Percentiles rank a stretch among this genome's conserved stretches.
phyloP scores from a whole-genome alignment of 2,113 vertebrate genomes.

The Hemicordylus capensis region DNA sequence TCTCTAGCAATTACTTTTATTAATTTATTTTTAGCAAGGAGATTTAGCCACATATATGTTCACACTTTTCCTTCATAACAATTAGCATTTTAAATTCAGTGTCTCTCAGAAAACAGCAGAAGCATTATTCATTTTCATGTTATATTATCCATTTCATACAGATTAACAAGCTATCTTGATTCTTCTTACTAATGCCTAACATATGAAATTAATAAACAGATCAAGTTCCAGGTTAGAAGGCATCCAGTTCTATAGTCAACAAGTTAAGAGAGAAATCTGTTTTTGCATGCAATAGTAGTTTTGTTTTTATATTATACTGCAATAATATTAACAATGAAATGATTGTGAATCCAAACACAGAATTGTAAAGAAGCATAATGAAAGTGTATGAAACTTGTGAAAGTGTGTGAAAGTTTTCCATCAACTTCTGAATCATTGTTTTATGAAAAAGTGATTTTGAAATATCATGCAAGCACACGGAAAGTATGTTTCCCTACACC shows the following conservation, averaged over 20 bases:
- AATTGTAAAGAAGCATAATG: constrained; percentile 30
- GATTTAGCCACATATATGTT: neutral
- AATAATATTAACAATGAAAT: constrained; percentile 51
- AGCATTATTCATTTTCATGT: neutral
- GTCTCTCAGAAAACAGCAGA: neutral
- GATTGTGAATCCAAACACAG: constrained; percentile 57
- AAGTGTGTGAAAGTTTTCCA: constrained; percentile 30
- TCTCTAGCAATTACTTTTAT: neutral
- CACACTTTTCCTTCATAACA: neutral
- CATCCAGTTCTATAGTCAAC: constrained; percentile 18
- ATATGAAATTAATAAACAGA: neutral
- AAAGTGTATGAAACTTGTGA: no score
- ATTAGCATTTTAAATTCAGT: neutral
- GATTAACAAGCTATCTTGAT: constrained; percentile 5
- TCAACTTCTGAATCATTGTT: neutral
- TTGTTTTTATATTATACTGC: constrained; percentile 6
- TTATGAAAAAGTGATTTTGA: neutral
- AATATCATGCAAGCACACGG: neutral
- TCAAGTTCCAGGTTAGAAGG: neutral
- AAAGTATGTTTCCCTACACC: no score
- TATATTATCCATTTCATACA: neutral
- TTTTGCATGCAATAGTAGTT: constrained; percentile 2
- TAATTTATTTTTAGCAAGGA: neutral
- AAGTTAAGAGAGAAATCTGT: neutral
- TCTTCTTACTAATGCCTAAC: neutral